Percentiles rank a stretch among this genome's conserved stretches.
These are phyloP conservation scores for Halocynthia aurantium DNA, from an alignment of 23 tunicate species.

Conservation along the genomic window DNA sequence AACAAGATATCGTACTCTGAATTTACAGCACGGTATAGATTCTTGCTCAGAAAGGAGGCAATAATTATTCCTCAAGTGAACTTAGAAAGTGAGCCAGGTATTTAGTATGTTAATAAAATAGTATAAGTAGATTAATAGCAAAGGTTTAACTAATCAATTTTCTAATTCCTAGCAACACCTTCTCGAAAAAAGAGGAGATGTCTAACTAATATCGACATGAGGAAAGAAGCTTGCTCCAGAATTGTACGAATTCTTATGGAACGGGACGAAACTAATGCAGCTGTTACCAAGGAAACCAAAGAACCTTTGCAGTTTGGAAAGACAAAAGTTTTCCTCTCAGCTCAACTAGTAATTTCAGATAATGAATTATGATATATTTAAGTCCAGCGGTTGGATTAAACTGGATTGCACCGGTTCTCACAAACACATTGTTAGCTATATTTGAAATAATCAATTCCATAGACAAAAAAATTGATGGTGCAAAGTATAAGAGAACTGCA, in stretches of 20 bases:
- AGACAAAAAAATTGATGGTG: too few relatives aligned
- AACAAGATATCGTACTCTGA: slow-evolving; percentile 35
- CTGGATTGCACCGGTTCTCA: too few relatives aligned
- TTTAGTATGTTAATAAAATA: too few relatives aligned
- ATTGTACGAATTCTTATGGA: background rate
- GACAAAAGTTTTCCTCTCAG: slow-evolving; percentile 37
- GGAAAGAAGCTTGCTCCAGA: slow-evolving; percentile 19
- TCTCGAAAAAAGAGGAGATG: background rate
- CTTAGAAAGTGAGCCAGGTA: background rate
- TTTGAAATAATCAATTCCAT: too few relatives aligned
- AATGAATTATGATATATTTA: too few relatives aligned
- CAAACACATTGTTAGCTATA: background rate
- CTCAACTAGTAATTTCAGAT: slow-evolving; percentile 20
- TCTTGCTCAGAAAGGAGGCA: slow-evolving; percentile 11
- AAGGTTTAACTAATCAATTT: background rate
- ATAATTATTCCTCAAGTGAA: background rate
- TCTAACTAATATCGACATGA: background rate
- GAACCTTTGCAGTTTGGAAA: slow-evolving; percentile 52
- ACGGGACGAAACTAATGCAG: background rate
- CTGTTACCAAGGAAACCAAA: slow-evolving; percentile 1
- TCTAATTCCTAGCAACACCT: background rate
- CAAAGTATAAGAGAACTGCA: too few relatives aligned
- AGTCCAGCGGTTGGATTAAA: too few relatives aligned
- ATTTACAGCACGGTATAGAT: slow-evolving; percentile 27
- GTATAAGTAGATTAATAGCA: too few relatives aligned